These are phyloP conservation scores for Perodicticus potto DNA, from an alignment of 2,797 vertebrate genomes.

Conservation along the genomic window DNA sequence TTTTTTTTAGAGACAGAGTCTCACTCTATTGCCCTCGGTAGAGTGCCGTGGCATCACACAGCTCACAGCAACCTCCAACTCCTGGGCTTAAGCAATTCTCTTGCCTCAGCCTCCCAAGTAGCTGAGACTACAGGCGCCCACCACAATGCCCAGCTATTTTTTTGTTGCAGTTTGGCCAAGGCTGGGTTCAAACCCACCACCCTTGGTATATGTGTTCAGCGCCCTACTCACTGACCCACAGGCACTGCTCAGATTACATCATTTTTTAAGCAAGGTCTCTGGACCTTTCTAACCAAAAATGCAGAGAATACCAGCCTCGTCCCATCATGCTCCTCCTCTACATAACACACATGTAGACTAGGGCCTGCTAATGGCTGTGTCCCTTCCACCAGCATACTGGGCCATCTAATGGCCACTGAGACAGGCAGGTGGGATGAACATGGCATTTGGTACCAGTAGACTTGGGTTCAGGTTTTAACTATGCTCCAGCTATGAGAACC, in stretches of 20 bases:
- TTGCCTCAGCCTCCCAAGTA: too few relatives aligned
- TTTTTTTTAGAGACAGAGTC: too few relatives aligned
- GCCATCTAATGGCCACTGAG: background rate
- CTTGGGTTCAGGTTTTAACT: background rate
- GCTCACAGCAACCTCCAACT: too few relatives aligned
- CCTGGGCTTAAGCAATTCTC: too few relatives aligned
- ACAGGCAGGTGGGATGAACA: background rate
- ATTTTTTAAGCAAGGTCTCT: background rate
- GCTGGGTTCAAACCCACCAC: too few relatives aligned
- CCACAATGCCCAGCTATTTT: too few relatives aligned
- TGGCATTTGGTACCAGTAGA: background rate
- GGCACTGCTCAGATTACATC: background rate
- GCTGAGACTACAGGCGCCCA: too few relatives aligned
- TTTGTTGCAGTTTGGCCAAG: too few relatives aligned
- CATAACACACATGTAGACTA: background rate
- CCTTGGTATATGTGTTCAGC: too few relatives aligned
- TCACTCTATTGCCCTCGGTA: too few relatives aligned
- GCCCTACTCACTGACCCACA: too few relatives aligned
- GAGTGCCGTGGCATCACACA: too few relatives aligned
- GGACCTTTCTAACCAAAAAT: background rate
- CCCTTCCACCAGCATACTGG: background rate
- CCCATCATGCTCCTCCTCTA: background rate
- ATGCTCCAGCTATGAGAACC: background rate
- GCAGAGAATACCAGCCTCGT: background rate
- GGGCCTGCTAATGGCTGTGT: background rate